Base-by-base conservation (phyloP, 2,888 invertebrate genomes). In the Cepaea hortensis region DNA sequence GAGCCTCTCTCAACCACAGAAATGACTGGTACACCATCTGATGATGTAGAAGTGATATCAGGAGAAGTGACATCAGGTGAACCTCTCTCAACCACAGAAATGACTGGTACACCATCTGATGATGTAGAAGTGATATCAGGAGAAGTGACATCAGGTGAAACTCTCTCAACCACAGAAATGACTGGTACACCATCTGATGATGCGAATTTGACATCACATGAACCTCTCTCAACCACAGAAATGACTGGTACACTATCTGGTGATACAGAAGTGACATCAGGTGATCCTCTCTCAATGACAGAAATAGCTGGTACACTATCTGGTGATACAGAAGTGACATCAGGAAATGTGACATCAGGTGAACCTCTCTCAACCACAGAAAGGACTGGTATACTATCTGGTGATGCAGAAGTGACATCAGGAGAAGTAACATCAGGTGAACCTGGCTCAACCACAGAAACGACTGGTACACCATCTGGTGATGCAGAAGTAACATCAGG, bases 401-500 rank as follows among this genome's bases (percentile, higher is more conserved):
- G 70, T 46, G 81, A 81, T 50, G n/a, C 4, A 68, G 70, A 68
- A 61, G 23, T 50, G 20, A 70, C 50, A 50, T 70, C 81, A 68
- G 3, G 55, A 55, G 35, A 35, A 35, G 35, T 35, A 1, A 35
- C n/a, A 81, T 68, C 68, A 20, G 77, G 77, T 61, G 81, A 70
- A 35, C 0, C 35, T 35, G 0, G 0, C 35, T 35, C 35, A 35
- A 35, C 35, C 35, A 35, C 35, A 15, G 68, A 61, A 61, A 48
- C 9, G 35, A 35, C 35, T 35, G 35, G 35, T 3, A 68, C 68
- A 68, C 0, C 15, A 81, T 81, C 68, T 15, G 65, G 15, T 46
- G 81, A 68, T 68, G 48, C 15, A 65, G 81, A 81, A n/a, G 9
- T 68, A 1, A 81, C 68, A 81, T 68, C 68, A 81, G 13, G 35